Conservation (phyloP, 2,888 invertebrate species). For the Harmothoe impar region DNA sequence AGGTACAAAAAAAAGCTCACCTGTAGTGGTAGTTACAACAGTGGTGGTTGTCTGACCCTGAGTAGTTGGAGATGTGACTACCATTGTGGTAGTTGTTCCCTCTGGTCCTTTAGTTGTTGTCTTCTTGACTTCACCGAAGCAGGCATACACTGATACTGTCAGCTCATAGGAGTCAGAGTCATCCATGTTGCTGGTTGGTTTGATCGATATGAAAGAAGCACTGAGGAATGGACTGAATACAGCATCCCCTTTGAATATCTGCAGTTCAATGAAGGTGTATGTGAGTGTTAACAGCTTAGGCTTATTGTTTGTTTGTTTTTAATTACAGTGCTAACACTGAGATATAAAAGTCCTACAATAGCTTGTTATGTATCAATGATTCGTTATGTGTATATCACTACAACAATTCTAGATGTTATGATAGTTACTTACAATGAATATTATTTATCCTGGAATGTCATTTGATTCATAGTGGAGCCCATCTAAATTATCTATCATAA, state of each 20-base stretch:
- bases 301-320: no score
- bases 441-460: no score
- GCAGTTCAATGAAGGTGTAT: neutral
- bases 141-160: slow-evolving; percentile 1
- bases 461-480: no score
- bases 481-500: no score
- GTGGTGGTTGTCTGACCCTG: neutral
- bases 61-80: neutral
- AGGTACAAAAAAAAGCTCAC: neutral
- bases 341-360: no score
- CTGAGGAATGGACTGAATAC: neutral
- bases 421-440: no score
- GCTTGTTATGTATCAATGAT: no score
- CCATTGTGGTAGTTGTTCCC: neutral
- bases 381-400: no score
- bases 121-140: neutral
- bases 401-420: no score
- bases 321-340: no score
- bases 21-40: neutral
- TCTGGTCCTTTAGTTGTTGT: neutral
- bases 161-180: neutral
- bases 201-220: neutral
- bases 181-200: neutral
- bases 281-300: no score
- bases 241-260: neutral